Evolutionary conservation across 2,797 vertebrate genomes (phyloP), one percentile per base, ranked within the genome.

Genomic region (Spea hammondii): DNA sequence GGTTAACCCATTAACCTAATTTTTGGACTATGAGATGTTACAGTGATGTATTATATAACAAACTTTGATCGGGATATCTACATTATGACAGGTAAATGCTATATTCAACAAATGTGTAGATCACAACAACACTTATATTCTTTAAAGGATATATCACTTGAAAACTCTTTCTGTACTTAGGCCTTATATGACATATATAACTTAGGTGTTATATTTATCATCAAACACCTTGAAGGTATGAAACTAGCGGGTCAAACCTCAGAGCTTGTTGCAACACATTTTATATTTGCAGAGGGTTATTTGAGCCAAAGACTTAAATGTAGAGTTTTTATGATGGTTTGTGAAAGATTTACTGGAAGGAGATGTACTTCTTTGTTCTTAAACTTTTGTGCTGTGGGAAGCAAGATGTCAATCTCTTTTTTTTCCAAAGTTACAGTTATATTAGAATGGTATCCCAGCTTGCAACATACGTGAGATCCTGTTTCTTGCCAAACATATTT

Each of bases 111-210:
- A 44, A 67, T 60, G 70, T 50, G 45, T 64, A 65, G 10, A 55
- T 78, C 59, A 65, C 68, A n/a, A 65, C 57, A 77, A 8, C 64
- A 47, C 59, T 7, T 65, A 55, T 75, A 67, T 72, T 67, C 32
- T 65, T 50, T 49, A 60, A 7, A 53, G 70, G 11, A 77, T 32
- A 73, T 59, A 13, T 48, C 73, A 62, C 46, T 50, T 54, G 66
- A 17, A 62, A 57, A 10, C 2, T 47, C 13, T 66, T 53, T 45
- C 7, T 75, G 13, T 46, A 48, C 50, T 6, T 53, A 13, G n/a
- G 48, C 4, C 5, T 51, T n/a, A 13, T 14, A 8, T 12, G 49
- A 48, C 48, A 68, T 68, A 11, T 17, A 9, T 8, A 69, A 12
- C 44, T 66, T 32, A 32, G 32, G 32, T 45, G 46, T 5, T 11